Conservation (phyloP, 30 jellyfish, hydroid and myxozoan genomes). For the Pelagia noctiluca region DNA sequence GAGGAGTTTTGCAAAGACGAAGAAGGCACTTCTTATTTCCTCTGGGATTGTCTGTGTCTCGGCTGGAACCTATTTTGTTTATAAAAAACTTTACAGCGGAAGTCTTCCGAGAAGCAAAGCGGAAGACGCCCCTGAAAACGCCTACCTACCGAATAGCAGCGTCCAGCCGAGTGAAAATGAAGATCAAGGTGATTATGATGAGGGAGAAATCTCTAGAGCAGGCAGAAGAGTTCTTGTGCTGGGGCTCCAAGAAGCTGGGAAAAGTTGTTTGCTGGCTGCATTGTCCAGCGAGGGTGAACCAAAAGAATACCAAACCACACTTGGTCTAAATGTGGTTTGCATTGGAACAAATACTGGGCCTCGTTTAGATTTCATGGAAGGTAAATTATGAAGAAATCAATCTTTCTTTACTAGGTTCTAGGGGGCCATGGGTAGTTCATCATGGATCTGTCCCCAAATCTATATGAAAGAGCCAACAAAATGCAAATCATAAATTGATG, state of each 20-base stretch:
- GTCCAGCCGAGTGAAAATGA: slow-evolving; percentile 44
- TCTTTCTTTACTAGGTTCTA: not conserved
- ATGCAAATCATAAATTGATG: not conserved
- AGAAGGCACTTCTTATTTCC: slow-evolving; percentile 33
- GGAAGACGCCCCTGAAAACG: not conserved
- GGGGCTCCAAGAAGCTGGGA: slow-evolving; percentile 68
- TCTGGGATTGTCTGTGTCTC: slow-evolving; percentile 41
- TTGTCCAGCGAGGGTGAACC: slow-evolving; percentile 44
- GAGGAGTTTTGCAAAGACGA: slow-evolving; percentile 5
- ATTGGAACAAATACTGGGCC: slow-evolving; percentile 34
- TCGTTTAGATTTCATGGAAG: slow-evolving; percentile 66
- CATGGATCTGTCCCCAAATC: not conserved
- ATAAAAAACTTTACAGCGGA: not conserved
- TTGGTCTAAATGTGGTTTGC: slow-evolving; percentile 71
- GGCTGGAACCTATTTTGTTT: slow-evolving; percentile 39
- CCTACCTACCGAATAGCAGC: not conserved
- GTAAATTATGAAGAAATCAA: slow-evolving; percentile 15
- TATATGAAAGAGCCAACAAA: not conserved
- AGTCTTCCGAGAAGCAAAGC: not conserved
- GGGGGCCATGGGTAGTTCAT: not conserved
- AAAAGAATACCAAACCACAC: slow-evolving; percentile 63
- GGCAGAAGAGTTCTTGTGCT: slow-evolving; percentile 68
- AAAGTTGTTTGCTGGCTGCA: slow-evolving; percentile 68
- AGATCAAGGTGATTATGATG: slow-evolving; percentile 22
- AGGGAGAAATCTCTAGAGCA: not conserved